phyloP scores from a whole-genome alignment of 2,888 invertebrate species.

The Caenorhabditis imperialis region DNA sequence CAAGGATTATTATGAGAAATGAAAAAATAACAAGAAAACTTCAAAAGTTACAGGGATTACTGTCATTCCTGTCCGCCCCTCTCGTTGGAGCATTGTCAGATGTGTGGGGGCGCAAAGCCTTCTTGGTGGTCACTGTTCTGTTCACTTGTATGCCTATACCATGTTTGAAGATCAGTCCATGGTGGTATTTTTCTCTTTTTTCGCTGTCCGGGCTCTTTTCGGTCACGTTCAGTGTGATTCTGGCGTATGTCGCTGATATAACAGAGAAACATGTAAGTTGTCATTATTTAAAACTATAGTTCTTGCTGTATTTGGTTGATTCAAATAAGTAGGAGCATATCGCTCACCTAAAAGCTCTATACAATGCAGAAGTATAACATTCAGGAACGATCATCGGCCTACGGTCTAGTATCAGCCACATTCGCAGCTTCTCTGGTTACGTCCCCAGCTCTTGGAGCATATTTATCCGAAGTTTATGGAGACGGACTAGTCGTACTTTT shows the following conservation, averaged over 20 bases:
- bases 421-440: constrained; percentile 99
- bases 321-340: too few species aligned
- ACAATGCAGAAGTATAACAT: too few species aligned
- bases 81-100: constrained; percentile 96
- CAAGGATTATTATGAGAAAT: too few species aligned
- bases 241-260: constrained; percentile 99
- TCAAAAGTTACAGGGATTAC: constrained; percentile 84
- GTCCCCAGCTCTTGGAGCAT: constrained; percentile 93
- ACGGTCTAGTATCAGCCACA: constrained; percentile 88
- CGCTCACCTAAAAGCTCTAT: too few species aligned
- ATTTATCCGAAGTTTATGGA: constrained; percentile 85
- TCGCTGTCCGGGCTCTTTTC: constrained; percentile 98
- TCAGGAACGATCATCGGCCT: constrained; percentile 74
- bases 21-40: neutral
- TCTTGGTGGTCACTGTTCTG: constrained; percentile 86
- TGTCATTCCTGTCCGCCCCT: constrained; percentile 97
- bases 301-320: too few species aligned
- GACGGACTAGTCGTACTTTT: constrained; percentile 87
- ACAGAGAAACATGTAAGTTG: constrained; percentile 85
- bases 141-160: constrained; percentile 99
- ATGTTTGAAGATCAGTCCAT: constrained; percentile 97
- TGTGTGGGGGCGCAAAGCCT: constrained; percentile 98
- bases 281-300: neutral
- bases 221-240: constrained; percentile 98
- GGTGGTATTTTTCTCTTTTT: constrained; percentile 99